Evolutionary conservation across 2,888 invertebrate genomes (phyloP), one percentile per base, ranked within the genome.

Genomic region (Cloeon dipterum): DNA sequence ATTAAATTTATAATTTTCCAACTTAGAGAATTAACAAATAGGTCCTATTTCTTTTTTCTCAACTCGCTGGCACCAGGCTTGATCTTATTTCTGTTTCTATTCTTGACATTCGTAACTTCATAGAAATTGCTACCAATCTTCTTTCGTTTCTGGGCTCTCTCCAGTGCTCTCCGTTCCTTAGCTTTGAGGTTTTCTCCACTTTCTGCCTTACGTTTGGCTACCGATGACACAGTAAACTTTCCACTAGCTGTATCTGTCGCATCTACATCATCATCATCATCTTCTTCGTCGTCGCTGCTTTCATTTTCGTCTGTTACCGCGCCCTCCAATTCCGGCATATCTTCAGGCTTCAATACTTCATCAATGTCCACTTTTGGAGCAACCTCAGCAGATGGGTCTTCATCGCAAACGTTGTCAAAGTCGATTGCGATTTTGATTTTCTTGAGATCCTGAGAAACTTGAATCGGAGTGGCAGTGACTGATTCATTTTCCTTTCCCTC

Each of bases 111-210:
- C 8, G 77, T 65, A 20, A 76, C 70, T 65, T 83, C 83, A 55
- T 86, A 86, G 53, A 86, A 86, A 57, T 86, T 79, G 54, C 78
- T 82, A 46, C 86, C 86, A 41, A 79, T 71, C 52, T 81, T 85
- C 52, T 74, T 79, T 10, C 79, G 65, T 46, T 75, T 79, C 44
- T 67, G 68, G 10, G 73, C 66, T 45, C 85, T 64, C 42, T 83
- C 81, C 3, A 71, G 45, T 1, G 77, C 74, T 45, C 86, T 66
- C 44, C 70, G 29, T 14, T 29, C 13, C n/a, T 29, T 29, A 5
- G 29, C 29, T 14, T 7, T 29, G 11, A 23, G 23, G 23, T 7
- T 8, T 8, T 23, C 23, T 11, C 23, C 11, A n/a, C n/a, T n/a
- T n/a, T n/a, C n/a, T 29, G n/a, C 29, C 5, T 7, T n/a, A 7